Base-by-base conservation (phyloP, 2,888 invertebrate genomes). In the Drosophila maculinotata region DNA sequence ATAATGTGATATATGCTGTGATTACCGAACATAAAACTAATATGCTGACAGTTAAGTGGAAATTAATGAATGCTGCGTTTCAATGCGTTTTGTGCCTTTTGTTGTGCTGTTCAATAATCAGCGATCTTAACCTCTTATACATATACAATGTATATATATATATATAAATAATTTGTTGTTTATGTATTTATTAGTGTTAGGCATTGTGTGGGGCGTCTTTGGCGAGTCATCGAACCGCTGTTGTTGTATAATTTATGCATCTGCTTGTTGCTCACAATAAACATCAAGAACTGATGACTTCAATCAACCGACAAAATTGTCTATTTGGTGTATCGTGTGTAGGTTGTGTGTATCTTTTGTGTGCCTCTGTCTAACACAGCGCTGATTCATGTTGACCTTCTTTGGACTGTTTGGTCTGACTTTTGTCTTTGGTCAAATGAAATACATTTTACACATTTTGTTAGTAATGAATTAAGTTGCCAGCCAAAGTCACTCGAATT, bases 361-460 rank as follows among this genome's bases (percentile, higher is more conserved):
- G 38, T 30, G 30, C 51, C 42, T 51, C 41, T 35, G 42, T 41
- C 10, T 45, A 25, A 41, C 38, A 25, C 12, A 38, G 41, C 57
- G 12, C 38, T 76, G 71, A 77, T 60, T 76, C 79, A 79, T 20
- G 56, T 42, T 79, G 76, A 76, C 76, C 76, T 76, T 77, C 76
- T 79, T 79, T 45, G 57, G 48, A 25, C 35, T 30, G 15, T 65
- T 45, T 15, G 33, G 14, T 58, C 47, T 12, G 41, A 35, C 33
- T 59, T n/a, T 23, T 35, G 56, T 76, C 59, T 49, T 48, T 45
- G 41, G 53, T 58, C n/a, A 41, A 33, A 45, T 47, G 31, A 54
- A 52, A 76, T 63, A 49, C 14, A 45, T 31, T 38, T 60, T 53
- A 54, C 51, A 57, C 56, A 39, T 45, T 42, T 58, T 31, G 10